Base-by-base conservation (phyloP, 2,888 invertebrate species). In the Dioctria linearis region DNA sequence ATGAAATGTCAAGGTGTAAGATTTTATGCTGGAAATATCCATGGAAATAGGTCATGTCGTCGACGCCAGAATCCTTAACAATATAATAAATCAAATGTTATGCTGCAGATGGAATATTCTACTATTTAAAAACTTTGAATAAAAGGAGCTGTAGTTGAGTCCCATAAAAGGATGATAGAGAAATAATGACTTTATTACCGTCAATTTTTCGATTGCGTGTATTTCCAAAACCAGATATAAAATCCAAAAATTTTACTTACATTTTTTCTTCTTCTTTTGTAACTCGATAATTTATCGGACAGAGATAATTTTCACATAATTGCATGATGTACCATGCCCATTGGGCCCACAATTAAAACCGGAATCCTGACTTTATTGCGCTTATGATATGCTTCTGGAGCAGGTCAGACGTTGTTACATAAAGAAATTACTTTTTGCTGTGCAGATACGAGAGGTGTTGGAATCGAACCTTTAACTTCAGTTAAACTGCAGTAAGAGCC, bases 181-280 rank as follows among this genome's bases (percentile, higher is more conserved):
- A 25, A 69, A 49, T 69, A 51, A 69, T 69, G 37, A 69, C 69
- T 69, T 69, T 69, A 69, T 69, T 69, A 69, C 49, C 51, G 13
- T 37, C 11, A 69, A 69, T 51, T 69, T 69, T 69, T 37, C 11
- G 39, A 51, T 51, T 69, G 51, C 51, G 69, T 40, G 69, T 37
- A 51, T 39, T 69, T 69, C 42, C 65, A 25, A 25, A 25, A 25
- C 25, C 0, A 11, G 9, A 46, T 46, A 46, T 9, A 46, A 46
- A 46, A 46, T 51, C 25, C 43, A 69, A 51, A 69, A 37, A 69
- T 49, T 25, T 43, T 69, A 51, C 69, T 2, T 1, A 25, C 25
- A 1, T 25, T 25, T 25, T 25, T 25, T 69, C 51, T 51, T 51
- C 69, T 69, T 69, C 25, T 69, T 25, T 6, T 8, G 39, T 11